Conservation (phyloP, 2,888 invertebrate genomes). For the Mesorhabditis spiculigera region DNA sequence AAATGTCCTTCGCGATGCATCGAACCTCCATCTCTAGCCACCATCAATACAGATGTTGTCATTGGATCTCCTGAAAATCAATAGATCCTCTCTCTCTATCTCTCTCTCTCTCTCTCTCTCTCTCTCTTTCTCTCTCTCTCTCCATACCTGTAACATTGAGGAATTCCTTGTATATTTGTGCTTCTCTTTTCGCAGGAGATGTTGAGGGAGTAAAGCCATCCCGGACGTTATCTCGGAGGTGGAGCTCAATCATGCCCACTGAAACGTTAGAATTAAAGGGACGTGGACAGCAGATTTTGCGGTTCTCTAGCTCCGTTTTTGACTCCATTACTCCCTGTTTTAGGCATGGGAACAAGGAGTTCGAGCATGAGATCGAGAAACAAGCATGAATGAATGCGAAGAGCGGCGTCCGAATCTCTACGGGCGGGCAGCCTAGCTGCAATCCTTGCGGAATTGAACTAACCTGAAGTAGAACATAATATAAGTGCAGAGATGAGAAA, state of each 20-base stretch:
- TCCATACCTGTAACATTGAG: constrained; percentile 38
- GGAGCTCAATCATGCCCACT: constrained; percentile 22
- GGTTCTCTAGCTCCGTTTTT: neutral
- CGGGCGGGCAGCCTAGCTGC: neutral
- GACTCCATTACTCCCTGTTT: neutral
- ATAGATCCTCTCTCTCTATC: too few relatives aligned
- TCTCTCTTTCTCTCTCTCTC: neutral
- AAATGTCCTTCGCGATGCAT: constrained; percentile 50
- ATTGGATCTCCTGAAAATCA: constrained; percentile 46
- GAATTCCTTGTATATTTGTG: constrained; percentile 43
- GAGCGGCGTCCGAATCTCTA: neutral
- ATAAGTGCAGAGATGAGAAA: constrained; percentile 35
- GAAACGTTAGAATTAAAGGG: constrained; percentile 10
- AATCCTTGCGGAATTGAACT: neutral
- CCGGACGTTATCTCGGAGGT: constrained; percentile 42
- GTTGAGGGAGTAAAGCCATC: constrained; percentile 56
- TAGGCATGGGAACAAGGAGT: neutral
- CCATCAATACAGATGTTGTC: constrained; percentile 49
- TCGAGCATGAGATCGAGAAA: too few relatives aligned
- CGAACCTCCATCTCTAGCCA: constrained; percentile 48
- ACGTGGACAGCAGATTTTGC: neutral
- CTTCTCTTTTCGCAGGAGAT: constrained; percentile 44
- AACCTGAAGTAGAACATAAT: constrained; percentile 22
- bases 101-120: too few relatives aligned
- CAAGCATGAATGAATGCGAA: neutral